Conservation (phyloP, 1,140 invertebrate species). For the Plodia interpunctella region DNA sequence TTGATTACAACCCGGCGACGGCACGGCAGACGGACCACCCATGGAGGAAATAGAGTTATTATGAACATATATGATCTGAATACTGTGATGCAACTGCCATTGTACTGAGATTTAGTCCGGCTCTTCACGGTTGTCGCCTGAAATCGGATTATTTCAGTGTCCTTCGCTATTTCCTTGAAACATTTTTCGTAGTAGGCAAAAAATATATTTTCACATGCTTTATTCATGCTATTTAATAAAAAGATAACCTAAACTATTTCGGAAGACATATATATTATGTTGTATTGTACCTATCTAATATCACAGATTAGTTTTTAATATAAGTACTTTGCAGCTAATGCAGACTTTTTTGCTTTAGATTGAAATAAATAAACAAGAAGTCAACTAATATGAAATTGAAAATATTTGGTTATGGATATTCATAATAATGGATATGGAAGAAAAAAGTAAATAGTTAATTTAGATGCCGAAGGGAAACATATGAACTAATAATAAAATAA, state of each 20-base stretch:
- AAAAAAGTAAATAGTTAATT: slow-evolving; percentile 34
- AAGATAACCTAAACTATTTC: too few species aligned
- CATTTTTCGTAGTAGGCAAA: too few species aligned
- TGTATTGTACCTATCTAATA: too few species aligned
- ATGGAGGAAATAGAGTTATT: slow-evolving; percentile 27
- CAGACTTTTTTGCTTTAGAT: too few species aligned
- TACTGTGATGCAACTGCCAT: slow-evolving; percentile 33
- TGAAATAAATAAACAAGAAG: too few species aligned
- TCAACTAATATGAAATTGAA: too few species aligned
- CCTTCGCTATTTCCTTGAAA: not conserved
- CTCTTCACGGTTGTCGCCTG: not conserved
- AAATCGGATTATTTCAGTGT: not conserved
- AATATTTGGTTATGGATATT: not conserved
- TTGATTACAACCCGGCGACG: slow-evolving; percentile 60
- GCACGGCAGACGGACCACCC: slow-evolving; percentile 55
- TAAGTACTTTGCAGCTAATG: too few species aligned
- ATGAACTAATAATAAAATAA: slow-evolving; percentile 35
- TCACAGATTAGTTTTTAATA: too few species aligned
- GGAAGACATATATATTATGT: too few species aligned
- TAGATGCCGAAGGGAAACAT: slow-evolving; percentile 56
- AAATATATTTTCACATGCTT: too few species aligned
- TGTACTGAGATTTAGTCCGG: slow-evolving; percentile 16
- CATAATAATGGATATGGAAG: not conserved
- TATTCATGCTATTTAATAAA: too few species aligned
- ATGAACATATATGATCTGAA: slow-evolving; percentile 12